Evolutionary conservation across 2,113 vertebrate genomes (phyloP), one percentile per base, ranked within the genome.

Genomic region (Noctilio leporinus): DNA sequence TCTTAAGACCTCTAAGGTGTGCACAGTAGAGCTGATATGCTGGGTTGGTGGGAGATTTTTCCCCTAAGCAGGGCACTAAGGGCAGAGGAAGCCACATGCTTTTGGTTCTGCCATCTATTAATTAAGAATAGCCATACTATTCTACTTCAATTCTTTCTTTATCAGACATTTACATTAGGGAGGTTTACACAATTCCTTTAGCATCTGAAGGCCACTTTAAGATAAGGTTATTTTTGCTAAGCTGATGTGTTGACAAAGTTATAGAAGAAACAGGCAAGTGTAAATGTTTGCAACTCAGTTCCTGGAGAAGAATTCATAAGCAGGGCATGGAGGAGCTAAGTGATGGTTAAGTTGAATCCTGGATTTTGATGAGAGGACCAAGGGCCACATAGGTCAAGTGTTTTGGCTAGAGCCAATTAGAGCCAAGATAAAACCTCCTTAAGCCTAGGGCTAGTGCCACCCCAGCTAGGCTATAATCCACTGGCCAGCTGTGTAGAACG

Each of bases 21-120:
- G 10, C 22, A 35, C 0, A 0, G 43, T 28, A 43, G 3, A 5
- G 45, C 14, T 19, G 45, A 51, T 7, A 35, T 1, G 5, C 30
- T 35, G 14, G 10, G 47, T 2, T 26, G 64, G 89, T 14, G 24
- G 20, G 10, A 3, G 10, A 40, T 20, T n/a, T 14, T 26, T 6
- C 53, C 35, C 30, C 30, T n/a, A 15, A 4, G 16, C 19, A 28
- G 47, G 57, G n/a, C 55, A 73, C 19, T 2, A 9, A 53, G 28
- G 38, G 65, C 28, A 86, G 24, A 72, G n/a, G 51, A 65, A 64
- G 30, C 7, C 11, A 49, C 7, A 24, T 15, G 59, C 45, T 93
- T 93, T 70, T 65, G 53, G 38, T n/a, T 57, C 64, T 22, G 17
- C 12, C n/a, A 53, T 10, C 38, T 65, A n/a, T 33, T 85, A 26